These are phyloP conservation scores for Saxicola maurus DNA, from an alignment of 2,797 vertebrate species.

Conservation along the genomic window DNA sequence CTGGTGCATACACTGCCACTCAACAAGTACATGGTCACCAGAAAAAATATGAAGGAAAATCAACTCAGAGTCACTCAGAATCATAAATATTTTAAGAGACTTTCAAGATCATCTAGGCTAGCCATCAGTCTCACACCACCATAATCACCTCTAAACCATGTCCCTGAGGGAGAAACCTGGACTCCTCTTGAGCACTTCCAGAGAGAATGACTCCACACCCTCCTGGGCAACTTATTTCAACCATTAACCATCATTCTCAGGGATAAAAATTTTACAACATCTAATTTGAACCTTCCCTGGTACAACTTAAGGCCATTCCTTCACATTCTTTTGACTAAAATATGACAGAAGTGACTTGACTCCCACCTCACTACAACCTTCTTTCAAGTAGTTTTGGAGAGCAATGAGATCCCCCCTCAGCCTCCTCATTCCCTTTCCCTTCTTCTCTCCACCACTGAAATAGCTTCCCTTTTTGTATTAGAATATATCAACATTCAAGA, in stretches of 20 bases:
- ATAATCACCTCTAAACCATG: background rate
- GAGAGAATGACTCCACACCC: background rate
- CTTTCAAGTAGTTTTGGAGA: background rate
- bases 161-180: background rate
- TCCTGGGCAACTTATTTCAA: background rate
- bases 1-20: background rate
- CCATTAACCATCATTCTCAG: background rate
- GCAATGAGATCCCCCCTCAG: background rate
- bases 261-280: background rate
- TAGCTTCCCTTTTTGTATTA: background rate
- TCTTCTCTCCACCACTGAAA: background rate
- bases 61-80: background rate
- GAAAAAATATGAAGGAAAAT: background rate
- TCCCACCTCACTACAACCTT: background rate
- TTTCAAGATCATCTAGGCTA: background rate
- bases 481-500: background rate
- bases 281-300: background rate
- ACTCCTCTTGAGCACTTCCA: background rate
- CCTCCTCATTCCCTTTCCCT: background rate
- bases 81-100: background rate
- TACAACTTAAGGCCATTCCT: fast-evolving
- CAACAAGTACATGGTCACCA: background rate
- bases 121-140: background rate
- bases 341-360: background rate
- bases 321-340: background rate